Evolutionary conservation across 1,140 invertebrate species (phyloP).

Genomic region (Cydia amplana): DNA sequence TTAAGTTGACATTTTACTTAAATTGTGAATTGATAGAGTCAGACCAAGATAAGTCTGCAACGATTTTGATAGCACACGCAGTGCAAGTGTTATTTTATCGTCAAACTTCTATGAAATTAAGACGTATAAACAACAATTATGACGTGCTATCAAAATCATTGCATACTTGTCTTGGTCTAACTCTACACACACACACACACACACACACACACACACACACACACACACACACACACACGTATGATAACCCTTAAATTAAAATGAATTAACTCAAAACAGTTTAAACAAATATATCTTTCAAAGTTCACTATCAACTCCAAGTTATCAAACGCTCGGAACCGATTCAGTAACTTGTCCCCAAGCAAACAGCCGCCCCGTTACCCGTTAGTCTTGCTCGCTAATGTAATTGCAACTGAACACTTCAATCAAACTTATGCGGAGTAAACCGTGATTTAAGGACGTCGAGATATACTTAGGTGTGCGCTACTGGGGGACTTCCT

Average conservation of each 20-base stretch:
- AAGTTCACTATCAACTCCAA: constrained; percentile 14
- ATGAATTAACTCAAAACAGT: background rate
- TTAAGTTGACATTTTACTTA: too few relatives aligned
- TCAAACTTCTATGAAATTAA: too few relatives aligned
- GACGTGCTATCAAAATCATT: too few relatives aligned
- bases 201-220: too few relatives aligned
- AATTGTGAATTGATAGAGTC: too few relatives aligned
- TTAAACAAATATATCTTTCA: background rate
- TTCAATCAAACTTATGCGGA: constrained; percentile 13
- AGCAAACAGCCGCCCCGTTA: constrained; percentile 1
- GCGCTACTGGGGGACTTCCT: too few relatives aligned
- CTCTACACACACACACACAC: too few relatives aligned
- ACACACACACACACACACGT: background rate
- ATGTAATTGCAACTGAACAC: constrained; percentile 26
- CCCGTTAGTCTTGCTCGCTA: background rate
- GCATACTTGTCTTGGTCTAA: too few relatives aligned
- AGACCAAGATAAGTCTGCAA: too few relatives aligned
- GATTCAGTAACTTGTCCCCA: constrained; percentile 9
- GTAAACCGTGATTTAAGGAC: background rate
- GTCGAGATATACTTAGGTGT: constrained; percentile 8
- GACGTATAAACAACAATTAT: too few relatives aligned
- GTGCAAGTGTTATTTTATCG: too few relatives aligned
- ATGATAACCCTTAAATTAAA: background rate
- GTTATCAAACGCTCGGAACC: constrained; percentile 12
- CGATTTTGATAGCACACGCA: too few relatives aligned